A percentile compares a stretch with the other conserved stretches of the same genome.
phyloP scores from a whole-genome alignment of 2,888 invertebrate species.

The Trilocha varians region DNA sequence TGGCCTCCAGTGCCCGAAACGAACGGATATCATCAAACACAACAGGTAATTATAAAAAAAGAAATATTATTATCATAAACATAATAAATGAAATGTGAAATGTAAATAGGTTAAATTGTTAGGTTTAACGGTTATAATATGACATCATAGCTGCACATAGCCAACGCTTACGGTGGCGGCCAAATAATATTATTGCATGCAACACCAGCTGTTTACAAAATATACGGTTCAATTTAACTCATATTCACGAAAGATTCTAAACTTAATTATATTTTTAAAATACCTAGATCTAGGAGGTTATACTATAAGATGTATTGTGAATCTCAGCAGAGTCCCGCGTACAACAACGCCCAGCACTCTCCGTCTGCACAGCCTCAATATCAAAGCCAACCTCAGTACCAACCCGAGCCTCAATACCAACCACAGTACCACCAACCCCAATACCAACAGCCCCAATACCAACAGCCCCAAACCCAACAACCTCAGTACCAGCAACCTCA shows the following conservation, averaged over 20 bases:
- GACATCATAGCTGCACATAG: constrained; percentile 48
- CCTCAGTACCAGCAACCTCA: constrained; percentile 24
- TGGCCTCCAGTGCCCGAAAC: constrained; percentile 88
- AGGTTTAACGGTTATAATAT: constrained; percentile 24
- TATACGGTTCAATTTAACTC: constrained; percentile 3
- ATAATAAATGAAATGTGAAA: neutral
- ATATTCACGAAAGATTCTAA: neutral
- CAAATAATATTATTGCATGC: constrained; percentile 37
- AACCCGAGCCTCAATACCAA: constrained; percentile 27
- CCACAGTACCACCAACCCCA: constrained; percentile 24
- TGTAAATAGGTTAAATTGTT: constrained; percentile 29
- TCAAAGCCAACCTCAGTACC: constrained; percentile 23
- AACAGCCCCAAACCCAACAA: constrained; percentile 53
- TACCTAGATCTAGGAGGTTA: constrained; percentile 7
- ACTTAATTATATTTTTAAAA: neutral
- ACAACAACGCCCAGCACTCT: constrained; percentile 64
- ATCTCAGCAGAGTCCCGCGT: constrained; percentile 62
- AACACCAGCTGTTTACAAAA: constrained; percentile 14
- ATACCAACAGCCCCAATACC: constrained; percentile 40
- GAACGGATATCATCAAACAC: constrained; percentile 73
- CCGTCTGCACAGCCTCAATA: constrained; percentile 19
- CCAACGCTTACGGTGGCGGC: constrained; percentile 40
- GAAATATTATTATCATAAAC: neutral
- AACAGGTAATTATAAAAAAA: constrained; percentile 67
- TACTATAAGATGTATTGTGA: constrained; percentile 36